Evolutionary conservation across 2,113 vertebrate species (phyloP).

Genomic region (Thymallus thymallus): DNA sequence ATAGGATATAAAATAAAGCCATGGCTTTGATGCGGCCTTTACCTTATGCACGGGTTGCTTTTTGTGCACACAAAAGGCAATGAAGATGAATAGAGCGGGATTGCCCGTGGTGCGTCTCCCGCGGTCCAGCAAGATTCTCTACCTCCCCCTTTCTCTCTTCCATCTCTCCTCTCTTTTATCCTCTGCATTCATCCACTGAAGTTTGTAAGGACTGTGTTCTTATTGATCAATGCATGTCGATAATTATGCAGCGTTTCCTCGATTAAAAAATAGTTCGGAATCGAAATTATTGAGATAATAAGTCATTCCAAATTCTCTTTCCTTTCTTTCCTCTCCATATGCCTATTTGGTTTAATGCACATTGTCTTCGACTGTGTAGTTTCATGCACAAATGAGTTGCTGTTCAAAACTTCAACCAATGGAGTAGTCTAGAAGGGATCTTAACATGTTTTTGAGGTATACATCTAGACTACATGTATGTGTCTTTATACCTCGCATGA

Average conservation of each 20-base stretch:
- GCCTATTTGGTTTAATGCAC: background rate
- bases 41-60: constrained; percentile 85
- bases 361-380: no score
- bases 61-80: constrained; percentile 88
- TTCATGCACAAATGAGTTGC: background rate
- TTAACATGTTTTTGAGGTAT: no score
- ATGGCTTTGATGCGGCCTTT: constrained; percentile 90
- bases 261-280: constrained; percentile 17
- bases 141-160: constrained; percentile 51
- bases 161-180: background rate
- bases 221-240: constrained; percentile 55
- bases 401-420: background rate
- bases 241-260: constrained; percentile 43
- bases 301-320: background rate
- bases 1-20: constrained; percentile 99
- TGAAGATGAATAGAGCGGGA: constrained; percentile 89
- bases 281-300: constrained; percentile 22
- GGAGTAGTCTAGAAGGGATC: no score
- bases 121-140: constrained; percentile 62
- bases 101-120: constrained; percentile 69
- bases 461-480: background rate
- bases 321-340: no score
- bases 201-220: constrained; percentile 32
- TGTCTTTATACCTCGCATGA: background rate
- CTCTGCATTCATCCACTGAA: constrained; percentile 16